Percentiles rank a stretch among this genome's conserved stretches.
These are phyloP conservation scores for Silurus aristotelis DNA, from an alignment of 2,797 vertebrate genomes.

Conservation along the genomic window DNA sequence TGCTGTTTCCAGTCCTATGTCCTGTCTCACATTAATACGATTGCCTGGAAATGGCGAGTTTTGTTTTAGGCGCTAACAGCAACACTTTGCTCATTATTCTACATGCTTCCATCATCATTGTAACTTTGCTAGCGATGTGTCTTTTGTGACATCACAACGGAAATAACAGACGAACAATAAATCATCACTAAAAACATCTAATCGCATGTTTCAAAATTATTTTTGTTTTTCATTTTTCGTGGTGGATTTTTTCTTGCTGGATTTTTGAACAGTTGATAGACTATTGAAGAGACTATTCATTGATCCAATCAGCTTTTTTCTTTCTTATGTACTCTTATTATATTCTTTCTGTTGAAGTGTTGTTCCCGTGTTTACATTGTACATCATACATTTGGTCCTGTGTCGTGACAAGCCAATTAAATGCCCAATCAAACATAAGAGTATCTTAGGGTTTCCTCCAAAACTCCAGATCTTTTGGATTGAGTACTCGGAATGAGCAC, in stretches of 20 bases:
- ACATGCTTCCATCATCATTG: background rate
- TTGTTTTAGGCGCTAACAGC: background rate
- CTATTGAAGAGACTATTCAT: background rate
- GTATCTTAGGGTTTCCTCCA: background rate
- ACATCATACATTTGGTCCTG: constrained; percentile 3
- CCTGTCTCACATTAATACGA: background rate
- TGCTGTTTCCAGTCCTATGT: background rate
- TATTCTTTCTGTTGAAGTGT: background rate
- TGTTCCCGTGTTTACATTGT: background rate
- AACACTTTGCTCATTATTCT: background rate
- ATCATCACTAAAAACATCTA: background rate
- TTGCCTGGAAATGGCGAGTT: background rate
- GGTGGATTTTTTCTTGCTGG: background rate
- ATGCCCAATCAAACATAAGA: background rate
- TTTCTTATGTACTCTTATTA: background rate
- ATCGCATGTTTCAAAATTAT: background rate
- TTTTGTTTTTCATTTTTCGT: background rate
- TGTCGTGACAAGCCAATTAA: background rate
- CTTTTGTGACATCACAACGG: background rate
- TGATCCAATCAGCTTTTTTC: too few species aligned
- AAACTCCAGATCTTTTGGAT: background rate
- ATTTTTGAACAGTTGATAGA: background rate
- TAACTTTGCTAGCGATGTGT: background rate
- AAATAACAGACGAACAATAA: background rate
- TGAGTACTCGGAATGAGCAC: too few species aligned